phyloP scores from a whole-genome alignment of 2,797 vertebrate genomes.

The Phrynocephalus forsythii region DNA sequence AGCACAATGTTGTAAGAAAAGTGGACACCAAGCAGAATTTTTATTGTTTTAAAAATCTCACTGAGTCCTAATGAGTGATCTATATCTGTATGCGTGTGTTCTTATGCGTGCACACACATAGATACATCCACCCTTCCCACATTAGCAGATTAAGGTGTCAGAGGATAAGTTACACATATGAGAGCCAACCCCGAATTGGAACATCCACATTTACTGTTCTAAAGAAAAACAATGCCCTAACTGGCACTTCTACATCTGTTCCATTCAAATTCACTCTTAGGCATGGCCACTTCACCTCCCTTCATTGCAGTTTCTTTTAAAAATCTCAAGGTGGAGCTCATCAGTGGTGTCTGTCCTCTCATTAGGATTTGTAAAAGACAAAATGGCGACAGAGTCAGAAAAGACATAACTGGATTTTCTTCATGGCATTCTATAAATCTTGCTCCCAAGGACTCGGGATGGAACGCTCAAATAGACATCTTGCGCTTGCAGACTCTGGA shows the following conservation, averaged over 20 bases:
- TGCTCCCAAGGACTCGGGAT: constrained; percentile 76
- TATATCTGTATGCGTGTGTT: neutral
- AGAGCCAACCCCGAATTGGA: constrained; percentile 79
- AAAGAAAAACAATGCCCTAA: constrained; percentile 66
- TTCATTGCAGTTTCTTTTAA: constrained; percentile 80
- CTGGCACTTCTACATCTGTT: constrained; percentile 84
- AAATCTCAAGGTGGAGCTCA: constrained; percentile 78
- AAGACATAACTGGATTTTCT: constrained; percentile 75
- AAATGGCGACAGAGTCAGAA: constrained; percentile 77
- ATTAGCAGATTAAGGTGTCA: constrained; percentile 70
- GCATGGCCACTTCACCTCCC: constrained; percentile 81
- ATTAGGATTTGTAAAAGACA: constrained; percentile 84
- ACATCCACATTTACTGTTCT: constrained; percentile 74
- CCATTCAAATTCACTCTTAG: constrained; percentile 79
- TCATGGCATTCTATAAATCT: constrained; percentile 83
- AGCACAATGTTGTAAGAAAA: constrained; percentile 66
- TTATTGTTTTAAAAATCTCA: neutral
- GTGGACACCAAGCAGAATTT: constrained; percentile 22
- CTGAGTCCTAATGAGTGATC: constrained; percentile 66
- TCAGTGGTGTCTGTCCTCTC: constrained; percentile 81
- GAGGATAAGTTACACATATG: constrained; percentile 77
- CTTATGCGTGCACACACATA: neutral
- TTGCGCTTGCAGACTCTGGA: constrained; percentile 78
- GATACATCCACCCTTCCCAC: constrained; percentile 52
- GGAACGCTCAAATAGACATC: constrained; percentile 79